Percentiles rank a stretch among this genome's conserved stretches.
phyloP scores from a whole-genome alignment of 2,797 vertebrate species.

The Halcyon badia region DNA sequence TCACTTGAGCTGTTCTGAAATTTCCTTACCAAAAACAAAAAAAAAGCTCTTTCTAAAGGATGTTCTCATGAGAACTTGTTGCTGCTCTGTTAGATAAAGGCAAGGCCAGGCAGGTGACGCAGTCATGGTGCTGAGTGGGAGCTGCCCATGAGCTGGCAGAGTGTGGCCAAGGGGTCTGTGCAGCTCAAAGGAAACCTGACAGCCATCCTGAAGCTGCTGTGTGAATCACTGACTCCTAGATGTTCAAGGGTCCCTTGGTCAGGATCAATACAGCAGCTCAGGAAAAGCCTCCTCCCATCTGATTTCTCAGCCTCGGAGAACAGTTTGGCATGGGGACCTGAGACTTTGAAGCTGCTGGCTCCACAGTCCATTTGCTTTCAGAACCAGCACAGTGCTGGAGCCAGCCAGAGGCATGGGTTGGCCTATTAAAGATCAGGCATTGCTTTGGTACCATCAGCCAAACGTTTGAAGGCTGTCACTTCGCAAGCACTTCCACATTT shows the following conservation, averaged over 20 bases:
- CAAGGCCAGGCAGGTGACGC: not conserved
- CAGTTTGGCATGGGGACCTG: not conserved
- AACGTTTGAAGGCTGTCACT: rapidly evolving
- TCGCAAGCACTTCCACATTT: not conserved
- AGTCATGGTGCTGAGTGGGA: rapidly evolving
- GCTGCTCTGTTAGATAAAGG: not conserved
- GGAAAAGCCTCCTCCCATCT: not conserved
- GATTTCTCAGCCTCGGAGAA: not conserved
- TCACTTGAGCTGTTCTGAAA: not conserved
- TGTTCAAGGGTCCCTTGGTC: rapidly evolving
- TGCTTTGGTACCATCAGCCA: not conserved
- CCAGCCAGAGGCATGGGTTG: rapidly evolving
- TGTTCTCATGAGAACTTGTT: not conserved
- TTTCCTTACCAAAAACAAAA: not conserved
- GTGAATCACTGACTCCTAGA: not conserved
- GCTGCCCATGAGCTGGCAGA: not conserved
- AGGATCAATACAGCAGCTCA: not conserved
- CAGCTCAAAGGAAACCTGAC: not conserved
- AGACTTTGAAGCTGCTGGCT: not conserved
- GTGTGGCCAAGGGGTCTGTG: rapidly evolving
- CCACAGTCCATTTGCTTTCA: not conserved
- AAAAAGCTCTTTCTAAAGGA: not conserved
- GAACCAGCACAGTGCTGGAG: not conserved
- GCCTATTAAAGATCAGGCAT: not conserved
- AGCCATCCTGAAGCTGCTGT: not conserved